Conservation (phyloP, 2,797 vertebrate genomes). For the Microchirus variegatus region DNA sequence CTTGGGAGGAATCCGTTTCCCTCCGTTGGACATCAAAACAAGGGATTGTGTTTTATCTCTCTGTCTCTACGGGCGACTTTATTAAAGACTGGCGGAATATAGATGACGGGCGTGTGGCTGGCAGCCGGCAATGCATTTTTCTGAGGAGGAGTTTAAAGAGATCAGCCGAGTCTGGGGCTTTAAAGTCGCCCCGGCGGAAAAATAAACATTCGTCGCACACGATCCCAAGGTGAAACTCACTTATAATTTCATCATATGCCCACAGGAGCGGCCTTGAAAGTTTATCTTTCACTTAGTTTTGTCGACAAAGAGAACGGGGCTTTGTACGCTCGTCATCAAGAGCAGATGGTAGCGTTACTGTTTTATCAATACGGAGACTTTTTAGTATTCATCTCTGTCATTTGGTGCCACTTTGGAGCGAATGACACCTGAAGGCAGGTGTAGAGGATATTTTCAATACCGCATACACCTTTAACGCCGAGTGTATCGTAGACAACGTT, state of each 20-base stretch:
- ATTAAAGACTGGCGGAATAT: constrained; percentile 59
- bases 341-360: too few relatives aligned
- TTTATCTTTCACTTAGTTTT: constrained; percentile 24
- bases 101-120: constrained; percentile 49
- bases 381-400: too few relatives aligned
- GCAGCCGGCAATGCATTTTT: constrained; percentile 68
- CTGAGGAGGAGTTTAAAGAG: constrained; percentile 63
- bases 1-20: constrained; percentile 42
- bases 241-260: constrained; percentile 38
- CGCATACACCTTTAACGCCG: too few relatives aligned
- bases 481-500: too few relatives aligned
- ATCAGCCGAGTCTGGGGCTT: constrained; percentile 52
- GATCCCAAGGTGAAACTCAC: constrained; percentile 33
- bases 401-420: too few relatives aligned
- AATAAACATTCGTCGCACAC: constrained; percentile 20
- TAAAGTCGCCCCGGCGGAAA: constrained; percentile 20
- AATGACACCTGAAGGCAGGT: too few relatives aligned
- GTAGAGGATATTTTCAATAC: too few relatives aligned
- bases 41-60: constrained; percentile 61
- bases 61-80: constrained; percentile 58
- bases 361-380: too few relatives aligned
- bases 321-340: not conserved
- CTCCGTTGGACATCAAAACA: constrained; percentile 62
- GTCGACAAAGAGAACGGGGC: constrained; percentile 26
- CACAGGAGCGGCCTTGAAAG: constrained; percentile 20